Conservation (phyloP, 2,113 vertebrate genomes). For the Clarias batrachus region DNA sequence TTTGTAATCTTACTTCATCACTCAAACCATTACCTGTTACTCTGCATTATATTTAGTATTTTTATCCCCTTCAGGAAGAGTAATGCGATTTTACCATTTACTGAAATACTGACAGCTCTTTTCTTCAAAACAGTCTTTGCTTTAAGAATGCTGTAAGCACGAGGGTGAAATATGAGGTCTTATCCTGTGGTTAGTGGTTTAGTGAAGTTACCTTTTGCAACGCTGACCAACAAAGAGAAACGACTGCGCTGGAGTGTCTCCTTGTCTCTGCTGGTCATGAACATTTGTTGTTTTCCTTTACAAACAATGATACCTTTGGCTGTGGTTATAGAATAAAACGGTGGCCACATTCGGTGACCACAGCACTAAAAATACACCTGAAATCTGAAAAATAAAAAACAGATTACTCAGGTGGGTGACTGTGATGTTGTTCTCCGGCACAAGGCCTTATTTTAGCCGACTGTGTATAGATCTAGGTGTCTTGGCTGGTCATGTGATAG, state of each 20-base stretch:
- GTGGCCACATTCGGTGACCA: conserved; percentile 50
- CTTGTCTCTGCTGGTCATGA: conserved; percentile 27
- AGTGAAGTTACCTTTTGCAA: conserved; percentile 21
- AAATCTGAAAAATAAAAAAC: conserved; percentile 63
- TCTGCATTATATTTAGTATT: background rate
- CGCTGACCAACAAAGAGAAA: conserved; percentile 33
- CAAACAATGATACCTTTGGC: conserved; percentile 59
- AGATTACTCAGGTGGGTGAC: conserved; percentile 62
- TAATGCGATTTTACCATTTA: background rate
- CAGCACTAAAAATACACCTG: conserved; percentile 51
- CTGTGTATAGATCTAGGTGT: background rate
- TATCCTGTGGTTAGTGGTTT: conserved; percentile 5
- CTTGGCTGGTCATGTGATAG: conserved; percentile 1
- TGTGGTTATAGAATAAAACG: conserved; percentile 26
- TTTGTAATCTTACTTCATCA: background rate
- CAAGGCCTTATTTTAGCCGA: conserved; percentile 24
- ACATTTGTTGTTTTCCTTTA: conserved; percentile 48
- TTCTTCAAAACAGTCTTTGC: background rate
- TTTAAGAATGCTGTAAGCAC: background rate
- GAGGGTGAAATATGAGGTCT: conserved; percentile 7
- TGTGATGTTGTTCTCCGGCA: conserved; percentile 62
- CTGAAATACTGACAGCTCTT: too few species aligned
- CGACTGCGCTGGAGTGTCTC: background rate
- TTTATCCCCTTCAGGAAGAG: background rate
- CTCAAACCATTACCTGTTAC: background rate